Percentiles rank a stretch among this genome's conserved stretches.
phyloP scores from a whole-genome alignment of 2,113 vertebrate species.

The Vulpes lagopus region DNA sequence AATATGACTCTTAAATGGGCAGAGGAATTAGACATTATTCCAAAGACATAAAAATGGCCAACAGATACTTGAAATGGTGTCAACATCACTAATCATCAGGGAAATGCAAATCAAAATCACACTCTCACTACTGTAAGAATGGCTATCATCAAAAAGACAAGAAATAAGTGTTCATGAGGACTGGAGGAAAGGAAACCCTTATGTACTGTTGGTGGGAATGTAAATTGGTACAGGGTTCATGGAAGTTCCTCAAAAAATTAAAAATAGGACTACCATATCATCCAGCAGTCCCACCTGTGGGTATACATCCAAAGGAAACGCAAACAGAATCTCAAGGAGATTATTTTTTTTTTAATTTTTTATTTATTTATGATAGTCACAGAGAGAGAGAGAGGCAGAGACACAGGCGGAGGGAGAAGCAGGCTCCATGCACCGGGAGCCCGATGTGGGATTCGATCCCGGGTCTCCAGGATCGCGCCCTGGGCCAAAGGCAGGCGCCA shows the following conservation, averaged over 20 bases:
- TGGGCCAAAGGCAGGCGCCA: too few relatives aligned
- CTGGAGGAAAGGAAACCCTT: not conserved
- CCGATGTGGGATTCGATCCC: too few relatives aligned
- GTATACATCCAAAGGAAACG: not conserved
- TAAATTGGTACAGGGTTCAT: not conserved
- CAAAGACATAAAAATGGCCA: not conserved
- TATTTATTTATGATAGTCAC: too few relatives aligned
- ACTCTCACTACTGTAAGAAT: not conserved
- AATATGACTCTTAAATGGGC: not conserved
- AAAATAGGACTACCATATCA: not conserved
- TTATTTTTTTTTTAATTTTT: too few relatives aligned
- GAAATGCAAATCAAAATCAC: not conserved
- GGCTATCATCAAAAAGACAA: not conserved
- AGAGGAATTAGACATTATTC: not conserved
- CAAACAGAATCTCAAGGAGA: not conserved
- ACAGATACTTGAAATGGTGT: not conserved
- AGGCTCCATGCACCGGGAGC: too few relatives aligned
- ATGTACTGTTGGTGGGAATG: not conserved
- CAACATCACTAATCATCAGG: not conserved
- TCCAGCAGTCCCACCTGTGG: not conserved
- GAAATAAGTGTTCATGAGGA: not conserved
- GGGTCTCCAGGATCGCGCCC: too few relatives aligned
- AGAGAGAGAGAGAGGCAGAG: too few relatives aligned
- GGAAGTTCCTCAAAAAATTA: not conserved
- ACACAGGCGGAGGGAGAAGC: too few relatives aligned